Evolutionary conservation across 2,888 invertebrate species (phyloP).

Genomic region (Suillia variegata): DNA sequence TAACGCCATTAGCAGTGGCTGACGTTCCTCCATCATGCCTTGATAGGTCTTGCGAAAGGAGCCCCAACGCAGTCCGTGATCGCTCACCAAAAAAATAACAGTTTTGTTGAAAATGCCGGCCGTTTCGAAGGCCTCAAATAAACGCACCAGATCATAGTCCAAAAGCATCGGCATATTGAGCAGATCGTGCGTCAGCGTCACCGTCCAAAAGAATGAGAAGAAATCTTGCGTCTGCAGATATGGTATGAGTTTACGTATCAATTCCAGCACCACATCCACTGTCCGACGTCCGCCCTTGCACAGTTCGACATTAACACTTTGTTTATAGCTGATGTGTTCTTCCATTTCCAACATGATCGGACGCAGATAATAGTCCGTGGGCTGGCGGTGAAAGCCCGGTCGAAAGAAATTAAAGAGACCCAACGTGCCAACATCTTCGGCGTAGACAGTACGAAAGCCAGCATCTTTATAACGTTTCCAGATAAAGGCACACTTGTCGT

Average conservation of each 20-base stretch:
- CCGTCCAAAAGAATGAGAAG: conserved; percentile 86
- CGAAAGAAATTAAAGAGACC: conserved; percentile 82
- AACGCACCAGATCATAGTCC: conserved; percentile 63
- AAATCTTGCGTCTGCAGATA: conserved; percentile 67
- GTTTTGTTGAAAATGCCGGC: conserved; percentile 67
- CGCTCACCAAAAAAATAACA: conserved; percentile 77
- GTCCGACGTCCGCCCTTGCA: conserved; percentile 64
- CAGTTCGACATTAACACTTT: conserved; percentile 43
- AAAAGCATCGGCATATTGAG: conserved; percentile 78
- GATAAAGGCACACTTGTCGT: conserved; percentile 81
- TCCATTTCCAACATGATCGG: conserved; percentile 76
- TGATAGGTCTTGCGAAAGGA: conserved; percentile 80
- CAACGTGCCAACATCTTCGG: conserved; percentile 80
- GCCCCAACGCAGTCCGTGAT: conserved; percentile 90
- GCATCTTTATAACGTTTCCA: conserved; percentile 79
- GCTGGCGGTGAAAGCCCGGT: conserved; percentile 76
- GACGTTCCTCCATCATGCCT: conserved; percentile 83
- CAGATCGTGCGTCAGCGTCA: conserved; percentile 82
- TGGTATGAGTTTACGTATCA: conserved; percentile 69
- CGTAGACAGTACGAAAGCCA: conserved; percentile 79
- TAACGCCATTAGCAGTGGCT: conserved; percentile 78
- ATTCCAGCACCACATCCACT: conserved; percentile 74
- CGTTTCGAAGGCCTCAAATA: conserved; percentile 34
- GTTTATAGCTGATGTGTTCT: conserved; percentile 68
- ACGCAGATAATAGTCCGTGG: conserved; percentile 84